These are phyloP conservation scores for Rhogogaster chlorosoma DNA, from an alignment of 2,888 invertebrate species.

Conservation along the genomic window DNA sequence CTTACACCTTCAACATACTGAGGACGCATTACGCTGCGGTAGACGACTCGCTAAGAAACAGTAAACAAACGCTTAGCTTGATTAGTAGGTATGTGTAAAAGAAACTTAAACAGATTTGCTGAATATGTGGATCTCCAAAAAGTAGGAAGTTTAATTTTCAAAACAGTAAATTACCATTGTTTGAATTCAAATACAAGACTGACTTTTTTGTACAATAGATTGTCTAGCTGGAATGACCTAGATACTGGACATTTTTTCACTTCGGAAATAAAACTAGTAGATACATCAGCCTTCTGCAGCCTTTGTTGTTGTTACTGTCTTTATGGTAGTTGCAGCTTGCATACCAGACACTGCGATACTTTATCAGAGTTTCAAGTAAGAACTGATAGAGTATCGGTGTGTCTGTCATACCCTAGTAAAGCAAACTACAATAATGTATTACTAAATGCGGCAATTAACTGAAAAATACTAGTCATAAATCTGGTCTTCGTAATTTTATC, in stretches of 20 bases:
- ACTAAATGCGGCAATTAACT: neutral
- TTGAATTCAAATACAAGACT: neutral
- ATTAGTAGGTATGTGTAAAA: constrained; percentile 13
- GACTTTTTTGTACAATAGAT: neutral
- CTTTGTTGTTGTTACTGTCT: constrained; percentile 8
- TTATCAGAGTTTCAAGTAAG: neutral
- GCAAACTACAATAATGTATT: neutral
- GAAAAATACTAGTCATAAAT: neutral
- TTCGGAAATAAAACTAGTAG: neutral
- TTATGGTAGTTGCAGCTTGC: neutral
- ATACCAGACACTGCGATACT: neutral
- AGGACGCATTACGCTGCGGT: constrained; percentile 73
- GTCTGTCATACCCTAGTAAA: neutral
- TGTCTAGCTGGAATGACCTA: neutral
- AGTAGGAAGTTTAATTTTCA: neutral
- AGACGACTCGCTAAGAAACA: constrained; percentile 73
- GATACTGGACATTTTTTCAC: neutral
- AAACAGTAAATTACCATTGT: neutral
- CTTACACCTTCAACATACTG: constrained; percentile 72
- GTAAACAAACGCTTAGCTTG: constrained; percentile 60
- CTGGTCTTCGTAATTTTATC: neutral
- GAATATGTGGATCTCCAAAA: neutral
- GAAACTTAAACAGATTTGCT: neutral
- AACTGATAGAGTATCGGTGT: constrained; percentile 1
- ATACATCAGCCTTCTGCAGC: neutral